Base-by-base conservation (phyloP, 2,113 vertebrate species). In the Gallinago media region DNA sequence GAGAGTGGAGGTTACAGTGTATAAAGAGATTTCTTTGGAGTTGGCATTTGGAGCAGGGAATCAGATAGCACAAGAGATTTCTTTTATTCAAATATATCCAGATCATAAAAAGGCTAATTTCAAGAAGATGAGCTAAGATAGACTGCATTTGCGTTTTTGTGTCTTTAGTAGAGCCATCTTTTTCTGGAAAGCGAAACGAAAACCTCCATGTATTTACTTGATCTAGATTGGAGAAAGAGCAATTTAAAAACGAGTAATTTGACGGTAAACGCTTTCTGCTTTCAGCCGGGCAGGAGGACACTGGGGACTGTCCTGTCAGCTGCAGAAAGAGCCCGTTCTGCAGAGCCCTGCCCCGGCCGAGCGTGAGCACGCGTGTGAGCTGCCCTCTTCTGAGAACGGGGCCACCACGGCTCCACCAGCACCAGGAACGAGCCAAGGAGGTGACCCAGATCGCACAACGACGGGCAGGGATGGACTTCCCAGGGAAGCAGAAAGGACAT, bases 21-120 rank as follows among this genome's bases (percentile, higher is more conserved):
- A 71, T 56, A 77, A 77, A 81, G 52, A 84, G 31, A 94, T 94
- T 94, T 78, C 68, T 93, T 84, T 72, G 47, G 79, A 92, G 40
- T 26, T 65, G 73, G 38, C 23, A 80, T 92, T 79, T 94, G 46
- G 67, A 94, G 55, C 25, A 83, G 55, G 18, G 59, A 85, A 89
- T 94, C 59, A 87, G 80, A 75, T 6, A 82, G 55, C 32, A 50
- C 4, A 44, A 92, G 31, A 83, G 22, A 6, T 79, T 38, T 70
- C 47, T 52, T 4, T 54, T 54, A 96, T 90, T 94, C 79, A 90
- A 88, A 90, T 66, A 77, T 9, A 15, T 80, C 14, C 12, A 67
- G 63, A 66, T 42, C 34, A 77, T 38, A 67, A 75, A 90, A 95
- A 81, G 31, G 40, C 56, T 93, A 74, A 75, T 88, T 86, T 94